These are phyloP conservation scores for Sebastiscus albofasciatus DNA, from an alignment of 2,797 vertebrate species.

Conservation along the genomic window DNA sequence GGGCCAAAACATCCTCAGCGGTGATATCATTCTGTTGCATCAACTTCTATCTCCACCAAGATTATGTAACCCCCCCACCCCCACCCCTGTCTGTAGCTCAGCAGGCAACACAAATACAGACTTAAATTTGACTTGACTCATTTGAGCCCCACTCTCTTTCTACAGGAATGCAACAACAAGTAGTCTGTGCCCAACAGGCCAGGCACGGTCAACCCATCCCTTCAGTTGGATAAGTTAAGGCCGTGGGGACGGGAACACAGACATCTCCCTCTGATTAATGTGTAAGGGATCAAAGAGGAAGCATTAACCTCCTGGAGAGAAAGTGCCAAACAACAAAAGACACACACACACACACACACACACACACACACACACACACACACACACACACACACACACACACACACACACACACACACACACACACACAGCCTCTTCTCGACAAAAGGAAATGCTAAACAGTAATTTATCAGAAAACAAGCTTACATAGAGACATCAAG, in stretches of 20 bases:
- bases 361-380: not conserved
- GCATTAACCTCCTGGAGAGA: conserved; percentile 9
- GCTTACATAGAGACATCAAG: not conserved
- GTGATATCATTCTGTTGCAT: conserved; percentile 51
- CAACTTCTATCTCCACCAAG: conserved; percentile 28
- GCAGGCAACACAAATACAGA: conserved; percentile 32
- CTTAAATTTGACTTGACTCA: conserved; percentile 30
- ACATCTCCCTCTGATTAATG: conserved; percentile 6
- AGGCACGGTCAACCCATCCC: not conserved
- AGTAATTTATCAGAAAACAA: conserved; percentile 35
- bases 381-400: conserved; percentile 8
- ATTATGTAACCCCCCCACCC: conserved; percentile 25
- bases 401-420: not conserved
- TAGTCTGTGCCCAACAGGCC: conserved; percentile 11
- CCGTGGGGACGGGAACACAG: not conserved
- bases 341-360: not conserved
- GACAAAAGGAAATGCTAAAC: conserved; percentile 8
- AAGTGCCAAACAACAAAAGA: not conserved
- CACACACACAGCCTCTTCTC: not conserved
- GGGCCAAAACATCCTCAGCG: conserved; percentile 33
- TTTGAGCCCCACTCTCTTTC: conserved; percentile 13
- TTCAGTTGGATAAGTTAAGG: conserved; percentile 5
- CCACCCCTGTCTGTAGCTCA: conserved; percentile 12
- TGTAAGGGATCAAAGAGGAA: conserved; percentile 5
- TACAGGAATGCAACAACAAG: conserved; percentile 29